Evolutionary conservation across 2,113 vertebrate genomes (phyloP).

Genomic region (Noturus placidus): DNA sequence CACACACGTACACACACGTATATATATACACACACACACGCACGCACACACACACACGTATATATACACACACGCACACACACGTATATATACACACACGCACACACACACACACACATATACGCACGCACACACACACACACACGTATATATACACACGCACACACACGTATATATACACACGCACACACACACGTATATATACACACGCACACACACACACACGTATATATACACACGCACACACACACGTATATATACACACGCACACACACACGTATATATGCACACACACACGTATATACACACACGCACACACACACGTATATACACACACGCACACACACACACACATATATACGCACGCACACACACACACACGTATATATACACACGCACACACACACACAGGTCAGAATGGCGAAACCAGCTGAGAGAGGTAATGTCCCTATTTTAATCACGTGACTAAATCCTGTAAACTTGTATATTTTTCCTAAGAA

Average conservation of each 20-base stretch:
- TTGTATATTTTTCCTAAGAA: too few species aligned
- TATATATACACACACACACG: too few species aligned
- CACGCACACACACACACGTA: too few species aligned
- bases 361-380: not conserved
- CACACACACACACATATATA: not conserved
- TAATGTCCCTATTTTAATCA: constrained; percentile 38
- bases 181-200: not conserved
- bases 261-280: not conserved
- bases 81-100: too few species aligned
- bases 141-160: not conserved
- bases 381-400: not conserved
- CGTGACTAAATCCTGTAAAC: too few species aligned
- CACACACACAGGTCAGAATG: constrained; percentile 46
- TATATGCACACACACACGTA: not conserved
- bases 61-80: too few species aligned
- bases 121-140: not conserved
- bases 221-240: not conserved
- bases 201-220: not conserved
- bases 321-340: not conserved
- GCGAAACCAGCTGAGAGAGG: constrained; percentile 63
- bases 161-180: not conserved
- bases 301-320: not conserved
- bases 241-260: not conserved
- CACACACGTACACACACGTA: too few species aligned
- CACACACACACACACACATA: not conserved